A percentile compares a stretch with the other conserved stretches of the same genome.
These are phyloP conservation scores for Endomychus coccineus DNA, from an alignment of 2,888 invertebrate genomes.

Conservation along the genomic window DNA sequence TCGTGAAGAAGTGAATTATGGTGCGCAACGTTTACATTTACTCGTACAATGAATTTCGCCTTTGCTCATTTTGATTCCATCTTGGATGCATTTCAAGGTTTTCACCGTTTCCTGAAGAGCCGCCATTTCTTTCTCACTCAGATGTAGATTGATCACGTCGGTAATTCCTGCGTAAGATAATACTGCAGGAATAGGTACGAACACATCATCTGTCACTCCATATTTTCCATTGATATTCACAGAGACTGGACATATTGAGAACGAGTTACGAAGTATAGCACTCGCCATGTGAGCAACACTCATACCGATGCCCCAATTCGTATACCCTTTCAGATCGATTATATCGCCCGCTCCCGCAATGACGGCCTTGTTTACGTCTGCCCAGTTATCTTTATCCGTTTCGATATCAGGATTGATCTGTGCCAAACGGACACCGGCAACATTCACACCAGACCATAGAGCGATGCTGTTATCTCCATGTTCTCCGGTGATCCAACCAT, in stretches of 20 bases:
- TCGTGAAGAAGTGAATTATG: no score
- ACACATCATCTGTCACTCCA: constrained; percentile 47
- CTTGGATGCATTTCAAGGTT: constrained; percentile 41
- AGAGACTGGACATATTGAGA: constrained; percentile 4
- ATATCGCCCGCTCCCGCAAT: constrained; percentile 44
- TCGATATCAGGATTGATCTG: constrained; percentile 42
- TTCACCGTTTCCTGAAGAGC: constrained; percentile 42
- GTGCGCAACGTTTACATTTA: no score
- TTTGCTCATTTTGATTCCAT: constrained; percentile 24
- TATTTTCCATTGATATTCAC: constrained; percentile 35
- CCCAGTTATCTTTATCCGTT: constrained; percentile 42
- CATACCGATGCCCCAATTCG: constrained; percentile 42
- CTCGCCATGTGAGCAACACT: constrained; percentile 23
- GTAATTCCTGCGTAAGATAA: constrained; percentile 42
- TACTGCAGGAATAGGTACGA: constrained; percentile 49
- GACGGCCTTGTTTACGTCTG: constrained; percentile 43
- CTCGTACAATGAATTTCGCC: no score
- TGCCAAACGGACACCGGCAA: constrained; percentile 44
- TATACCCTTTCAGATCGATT: constrained; percentile 42
- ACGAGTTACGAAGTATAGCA: constrained; percentile 7
- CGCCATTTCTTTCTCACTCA: constrained; percentile 35
- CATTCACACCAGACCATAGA: constrained; percentile 38
- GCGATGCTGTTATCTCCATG: constrained; percentile 70
- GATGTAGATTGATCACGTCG: constrained; percentile 42
- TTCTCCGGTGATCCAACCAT: constrained; percentile 85